Base-by-base conservation (phyloP, 2,113 vertebrate genomes). In the Pangasianodon hypophthalmus region DNA sequence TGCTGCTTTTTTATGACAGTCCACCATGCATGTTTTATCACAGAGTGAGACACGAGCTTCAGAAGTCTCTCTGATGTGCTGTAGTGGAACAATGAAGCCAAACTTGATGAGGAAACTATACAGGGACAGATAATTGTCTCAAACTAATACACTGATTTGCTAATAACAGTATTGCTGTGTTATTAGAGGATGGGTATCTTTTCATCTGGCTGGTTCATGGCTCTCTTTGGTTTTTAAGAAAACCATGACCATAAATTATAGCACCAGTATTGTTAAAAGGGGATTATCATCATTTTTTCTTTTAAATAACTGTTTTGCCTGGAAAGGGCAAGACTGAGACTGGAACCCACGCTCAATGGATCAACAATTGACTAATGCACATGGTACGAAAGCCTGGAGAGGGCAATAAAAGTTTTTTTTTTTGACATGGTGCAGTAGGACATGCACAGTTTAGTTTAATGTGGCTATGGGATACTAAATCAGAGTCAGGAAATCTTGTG, bases 11-110 rank as follows among this genome's bases (percentile, higher is more conserved):
- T 18, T 24, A 73, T 77, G 21, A 1, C 41, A 77, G 41, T 77
- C 73, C 41, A 26, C 44, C 73, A 46, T 77, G 41, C 73, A 77
- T 46, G 73, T 77, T 77, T 77, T 44, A 77, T 77, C 73, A 46
- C 19, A 77, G 41, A n/a, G 73, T 77, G 44, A 77, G 41, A 21
- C 73, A 46, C 9, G 3, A 24, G 19, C 37, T 77, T 46, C 73
- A 77, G 32, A 44, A 75, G 71, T 9, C 71, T 75, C 41, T 71
- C 11, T 13, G 69, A 73, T 73, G 37, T 26, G 37, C 37, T 7
- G 1, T 32, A n/a, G 64, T n/a, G 11, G 64, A 46, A 77, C 41
- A 10, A 48, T 77, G 44, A 77, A 26, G 11, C n/a, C 29, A 32
- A 69, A n/a, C 11, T n/a, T 32, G 64, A 5, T 4, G 9, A 32